Percentiles rank a stretch among this genome's conserved stretches.
Conservation (phyloP, 2,888 invertebrate species). For the Stegana nigrithorax region DNA sequence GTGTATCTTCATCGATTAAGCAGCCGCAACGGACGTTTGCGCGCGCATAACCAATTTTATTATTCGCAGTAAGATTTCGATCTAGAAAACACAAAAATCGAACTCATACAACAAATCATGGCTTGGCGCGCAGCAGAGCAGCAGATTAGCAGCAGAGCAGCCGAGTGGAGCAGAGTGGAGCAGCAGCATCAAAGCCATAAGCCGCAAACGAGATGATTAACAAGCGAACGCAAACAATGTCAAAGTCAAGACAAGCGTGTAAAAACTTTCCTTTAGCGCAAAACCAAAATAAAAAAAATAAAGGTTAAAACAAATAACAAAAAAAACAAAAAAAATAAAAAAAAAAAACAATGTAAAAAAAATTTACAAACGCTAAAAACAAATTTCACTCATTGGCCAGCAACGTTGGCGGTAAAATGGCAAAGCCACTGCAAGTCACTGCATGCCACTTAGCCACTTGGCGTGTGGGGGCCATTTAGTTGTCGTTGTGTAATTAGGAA, state of each 20-base stretch:
- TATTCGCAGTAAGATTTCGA: conserved; percentile 29
- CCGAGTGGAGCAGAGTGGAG: conserved; percentile 22
- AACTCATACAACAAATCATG: conserved; percentile 14
- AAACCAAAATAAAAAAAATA: conserved; percentile 14
- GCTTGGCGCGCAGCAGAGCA: conserved; percentile 2
- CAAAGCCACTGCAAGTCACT: conserved; percentile 15
- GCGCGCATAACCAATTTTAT: conserved; percentile 53
- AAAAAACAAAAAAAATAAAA: conserved; percentile 26
- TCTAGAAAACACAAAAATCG: conserved; percentile 40
- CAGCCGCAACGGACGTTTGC: conserved; percentile 33
- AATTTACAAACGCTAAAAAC: conserved; percentile 23
- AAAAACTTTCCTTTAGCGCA: conserved; percentile 50
- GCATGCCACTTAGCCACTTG: conserved; percentile 1
- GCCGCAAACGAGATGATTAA: conserved; percentile 44
- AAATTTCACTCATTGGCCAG: neutral
- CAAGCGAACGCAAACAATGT: conserved; percentile 46
- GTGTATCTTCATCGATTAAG: conserved; percentile 52
- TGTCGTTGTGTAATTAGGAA: conserved; percentile 57
- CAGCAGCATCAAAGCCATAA: no score
- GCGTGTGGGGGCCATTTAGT: conserved; percentile 43
- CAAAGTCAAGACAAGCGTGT: conserved; percentile 11
- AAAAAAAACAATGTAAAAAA: conserved; percentile 22
- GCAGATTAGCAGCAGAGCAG: conserved; percentile 44
- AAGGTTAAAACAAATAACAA: conserved; percentile 21
- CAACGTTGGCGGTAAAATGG: conserved; percentile 26